Percentiles rank a stretch among this genome's conserved stretches.
These are phyloP conservation scores for Ctenopoma kingsleyae DNA, from an alignment of 2,797 vertebrate genomes.

Conservation along the genomic window DNA sequence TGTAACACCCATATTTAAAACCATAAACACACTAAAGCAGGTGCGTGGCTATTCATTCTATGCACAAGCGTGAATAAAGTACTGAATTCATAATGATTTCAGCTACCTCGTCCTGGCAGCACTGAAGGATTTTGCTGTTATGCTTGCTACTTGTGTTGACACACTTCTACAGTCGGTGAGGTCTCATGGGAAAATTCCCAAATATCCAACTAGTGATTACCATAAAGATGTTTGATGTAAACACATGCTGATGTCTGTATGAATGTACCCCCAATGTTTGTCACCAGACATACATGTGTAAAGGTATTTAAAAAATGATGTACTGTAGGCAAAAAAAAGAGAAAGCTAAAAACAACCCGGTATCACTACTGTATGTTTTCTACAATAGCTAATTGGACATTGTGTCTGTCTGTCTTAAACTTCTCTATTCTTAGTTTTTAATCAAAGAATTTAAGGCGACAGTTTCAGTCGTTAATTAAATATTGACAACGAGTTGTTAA, in stretches of 20 bases:
- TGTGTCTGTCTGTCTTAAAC: too few relatives aligned
- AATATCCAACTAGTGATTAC: neutral
- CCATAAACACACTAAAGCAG: neutral
- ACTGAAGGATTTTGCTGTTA: neutral
- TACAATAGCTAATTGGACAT: too few relatives aligned
- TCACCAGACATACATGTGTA: neutral
- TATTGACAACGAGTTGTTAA: too few relatives aligned
- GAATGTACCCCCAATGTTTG: too few relatives aligned
- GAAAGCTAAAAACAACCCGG: too few relatives aligned
- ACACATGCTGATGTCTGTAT: neutral
- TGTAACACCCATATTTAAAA: neutral
- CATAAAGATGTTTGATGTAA: neutral
- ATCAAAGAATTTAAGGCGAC: too few relatives aligned
- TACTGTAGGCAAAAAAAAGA: neutral
- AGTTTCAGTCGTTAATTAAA: too few relatives aligned
- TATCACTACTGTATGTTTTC: too few relatives aligned
- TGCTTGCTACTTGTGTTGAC: neutral
- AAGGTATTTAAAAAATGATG: neutral
- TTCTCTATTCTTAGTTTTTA: too few relatives aligned
- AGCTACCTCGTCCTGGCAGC: neutral
- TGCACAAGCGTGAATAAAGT: conserved; percentile 17
- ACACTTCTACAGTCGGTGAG: neutral
- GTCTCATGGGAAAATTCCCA: conserved; percentile 1
- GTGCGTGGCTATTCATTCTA: neutral
- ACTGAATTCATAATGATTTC: conserved; percentile 40